phyloP scores from a whole-genome alignment of 2,113 vertebrate species.

The Galemys pyrenaicus region DNA sequence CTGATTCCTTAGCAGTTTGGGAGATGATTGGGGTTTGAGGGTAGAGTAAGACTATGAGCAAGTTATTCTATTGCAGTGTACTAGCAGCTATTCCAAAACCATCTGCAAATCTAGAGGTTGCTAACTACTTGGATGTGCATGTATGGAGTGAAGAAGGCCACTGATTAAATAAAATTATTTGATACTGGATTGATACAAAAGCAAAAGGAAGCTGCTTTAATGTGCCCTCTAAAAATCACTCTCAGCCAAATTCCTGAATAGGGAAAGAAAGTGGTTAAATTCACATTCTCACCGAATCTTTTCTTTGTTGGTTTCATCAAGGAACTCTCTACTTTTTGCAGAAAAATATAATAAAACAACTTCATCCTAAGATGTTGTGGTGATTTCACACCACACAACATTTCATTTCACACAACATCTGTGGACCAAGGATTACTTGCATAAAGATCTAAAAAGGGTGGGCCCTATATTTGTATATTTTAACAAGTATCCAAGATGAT shows the following conservation, averaged over 20 bases:
- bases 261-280: background rate
- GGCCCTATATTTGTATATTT: background rate
- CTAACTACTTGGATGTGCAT: background rate
- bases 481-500: background rate
- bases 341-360: background rate
- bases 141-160: background rate
- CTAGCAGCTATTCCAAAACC: background rate
- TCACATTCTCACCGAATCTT: background rate
- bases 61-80: background rate
- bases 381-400: background rate
- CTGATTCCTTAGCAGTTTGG: constrained; percentile 6
- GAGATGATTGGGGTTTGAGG: background rate
- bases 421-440: background rate
- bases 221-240: background rate
- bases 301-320: background rate
- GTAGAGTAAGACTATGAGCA: background rate
- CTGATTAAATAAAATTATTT: background rate
- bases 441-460: background rate
- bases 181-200: too few species aligned
- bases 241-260: background rate
- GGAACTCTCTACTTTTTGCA: background rate
- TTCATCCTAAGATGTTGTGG: background rate
- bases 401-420: too few species aligned
- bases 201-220: background rate
- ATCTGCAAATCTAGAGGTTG: background rate